These are phyloP conservation scores for Ctenopoma multispine DNA, from an alignment of 2,797 vertebrate species.

Conservation along the genomic window DNA sequence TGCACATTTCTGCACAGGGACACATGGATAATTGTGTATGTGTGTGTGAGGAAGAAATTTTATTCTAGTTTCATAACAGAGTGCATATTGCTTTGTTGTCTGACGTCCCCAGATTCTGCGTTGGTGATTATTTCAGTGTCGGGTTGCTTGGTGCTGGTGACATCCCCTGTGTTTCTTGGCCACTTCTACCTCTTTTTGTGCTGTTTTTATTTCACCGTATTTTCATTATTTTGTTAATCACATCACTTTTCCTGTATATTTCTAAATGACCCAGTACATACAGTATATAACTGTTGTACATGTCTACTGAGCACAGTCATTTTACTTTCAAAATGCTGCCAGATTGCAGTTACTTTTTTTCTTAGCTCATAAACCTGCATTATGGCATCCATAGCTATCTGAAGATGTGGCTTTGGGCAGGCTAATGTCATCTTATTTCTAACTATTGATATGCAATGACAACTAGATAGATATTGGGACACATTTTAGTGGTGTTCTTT, in stretches of 20 bases:
- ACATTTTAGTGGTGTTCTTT: no score
- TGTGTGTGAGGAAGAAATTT: slow-evolving; percentile 28
- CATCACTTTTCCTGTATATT: neutral
- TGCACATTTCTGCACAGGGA: slow-evolving; percentile 8
- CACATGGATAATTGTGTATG: neutral
- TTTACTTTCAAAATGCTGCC: neutral
- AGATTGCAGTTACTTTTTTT: no score
- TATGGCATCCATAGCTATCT: no score
- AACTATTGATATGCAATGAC: no score
- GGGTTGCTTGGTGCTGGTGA: slow-evolving; percentile 29
- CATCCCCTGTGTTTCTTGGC: slow-evolving; percentile 24
- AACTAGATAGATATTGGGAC: no score
- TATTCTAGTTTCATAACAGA: slow-evolving; percentile 64
- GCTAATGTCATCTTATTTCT: no score
- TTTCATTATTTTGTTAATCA: slow-evolving; percentile 5
- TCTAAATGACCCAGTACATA: neutral
- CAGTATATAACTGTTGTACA: neutral
- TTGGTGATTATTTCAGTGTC: slow-evolving; percentile 53
- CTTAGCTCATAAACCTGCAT: no score
- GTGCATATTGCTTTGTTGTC: slow-evolving; percentile 73
- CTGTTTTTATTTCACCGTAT: neutral
- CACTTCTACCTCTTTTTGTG: slow-evolving; percentile 11
- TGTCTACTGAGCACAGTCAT: neutral
- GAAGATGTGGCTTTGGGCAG: no score
- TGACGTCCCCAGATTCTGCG: slow-evolving; percentile 51